phyloP scores from a whole-genome alignment of 92 coral and sea anemone species.

The Parazoanthus atlanticus region DNA sequence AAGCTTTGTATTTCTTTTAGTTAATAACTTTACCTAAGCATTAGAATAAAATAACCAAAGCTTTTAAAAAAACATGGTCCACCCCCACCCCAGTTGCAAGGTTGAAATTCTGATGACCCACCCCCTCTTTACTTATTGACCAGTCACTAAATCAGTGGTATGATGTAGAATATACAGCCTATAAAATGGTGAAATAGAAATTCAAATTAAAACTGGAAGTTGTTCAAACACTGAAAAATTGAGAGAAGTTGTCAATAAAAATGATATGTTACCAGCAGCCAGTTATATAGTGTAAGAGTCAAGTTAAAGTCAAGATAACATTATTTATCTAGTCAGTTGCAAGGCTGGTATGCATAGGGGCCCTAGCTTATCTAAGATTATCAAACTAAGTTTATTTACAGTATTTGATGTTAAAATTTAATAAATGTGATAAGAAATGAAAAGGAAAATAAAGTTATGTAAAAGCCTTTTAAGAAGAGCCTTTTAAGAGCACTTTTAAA shows the following conservation, averaged over 20 bases:
- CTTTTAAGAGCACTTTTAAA: slow-evolving; percentile 14
- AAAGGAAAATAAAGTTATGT: not conserved
- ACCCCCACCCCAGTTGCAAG: slow-evolving; percentile 20
- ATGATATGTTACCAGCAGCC: slow-evolving; percentile 23
- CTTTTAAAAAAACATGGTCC: slow-evolving; percentile 17
- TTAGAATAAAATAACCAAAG: slow-evolving; percentile 18
- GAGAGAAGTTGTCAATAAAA: not conserved
- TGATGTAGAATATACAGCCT: slow-evolving; percentile 10
- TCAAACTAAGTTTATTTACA: not conserved
- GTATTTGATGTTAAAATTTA: not conserved
- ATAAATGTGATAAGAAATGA: slow-evolving; percentile 3
- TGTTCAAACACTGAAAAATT: slow-evolving; percentile 16
- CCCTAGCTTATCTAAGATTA: slow-evolving; percentile 1
- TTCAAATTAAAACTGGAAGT: not conserved
- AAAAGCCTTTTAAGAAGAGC: slow-evolving; percentile 17
- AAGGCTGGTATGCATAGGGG: slow-evolving; percentile 5
- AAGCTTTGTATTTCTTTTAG: slow-evolving; percentile 15
- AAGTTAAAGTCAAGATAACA: slow-evolving; percentile 6
- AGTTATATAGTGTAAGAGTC: slow-evolving; percentile 14
- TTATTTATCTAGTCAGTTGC: slow-evolving; percentile 2
- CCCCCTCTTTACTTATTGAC: slow-evolving; percentile 16
- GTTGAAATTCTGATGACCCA: not conserved
- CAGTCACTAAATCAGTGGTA: slow-evolving; percentile 21
- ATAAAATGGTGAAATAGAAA: slow-evolving; percentile 35
- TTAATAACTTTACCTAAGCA: slow-evolving; percentile 10